A percentile compares a stretch with the other conserved stretches of the same genome.
phyloP scores from a whole-genome alignment of 2,113 vertebrate species.

The Riparia riparia region DNA sequence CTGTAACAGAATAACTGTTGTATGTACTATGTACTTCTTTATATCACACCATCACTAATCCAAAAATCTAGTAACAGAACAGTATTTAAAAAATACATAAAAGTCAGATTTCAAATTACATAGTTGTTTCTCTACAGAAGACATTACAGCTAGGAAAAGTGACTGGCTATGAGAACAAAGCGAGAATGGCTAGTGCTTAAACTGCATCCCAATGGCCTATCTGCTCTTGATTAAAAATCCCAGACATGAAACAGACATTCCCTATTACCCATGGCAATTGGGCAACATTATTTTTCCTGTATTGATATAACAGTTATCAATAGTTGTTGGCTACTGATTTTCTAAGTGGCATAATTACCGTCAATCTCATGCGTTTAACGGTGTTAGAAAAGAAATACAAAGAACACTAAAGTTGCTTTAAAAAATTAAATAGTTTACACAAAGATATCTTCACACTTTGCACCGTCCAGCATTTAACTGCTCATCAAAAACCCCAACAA shows the following conservation, averaged over 20 bases:
- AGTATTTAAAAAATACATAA: not conserved
- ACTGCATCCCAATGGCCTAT: not conserved
- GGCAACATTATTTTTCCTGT: not conserved
- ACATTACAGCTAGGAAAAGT: slow-evolving; percentile 56
- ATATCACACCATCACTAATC: not conserved
- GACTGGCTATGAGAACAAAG: not conserved
- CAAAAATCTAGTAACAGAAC: not conserved
- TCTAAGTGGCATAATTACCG: not conserved
- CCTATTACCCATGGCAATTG: not conserved
- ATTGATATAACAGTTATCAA: not conserved
- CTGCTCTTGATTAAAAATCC: not conserved
- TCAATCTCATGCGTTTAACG: not conserved
- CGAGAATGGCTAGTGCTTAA: not conserved
- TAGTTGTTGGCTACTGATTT: not conserved
- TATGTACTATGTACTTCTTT: not conserved
- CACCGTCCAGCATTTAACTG: not conserved
- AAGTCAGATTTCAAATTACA: not conserved
- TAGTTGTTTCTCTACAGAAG: slow-evolving; percentile 62
- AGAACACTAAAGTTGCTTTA: not conserved
- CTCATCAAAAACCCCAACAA: not conserved
- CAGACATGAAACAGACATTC: not conserved
- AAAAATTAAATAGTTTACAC: slow-evolving; percentile 31
- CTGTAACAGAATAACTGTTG: not conserved
- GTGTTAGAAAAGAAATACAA: slow-evolving; percentile 1
- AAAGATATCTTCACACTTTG: slow-evolving; percentile 83